A percentile compares a stretch with the other conserved stretches of the same genome.
phyloP scores from a whole-genome alignment of 2,888 invertebrate species.

The Argyra leucocephala region DNA sequence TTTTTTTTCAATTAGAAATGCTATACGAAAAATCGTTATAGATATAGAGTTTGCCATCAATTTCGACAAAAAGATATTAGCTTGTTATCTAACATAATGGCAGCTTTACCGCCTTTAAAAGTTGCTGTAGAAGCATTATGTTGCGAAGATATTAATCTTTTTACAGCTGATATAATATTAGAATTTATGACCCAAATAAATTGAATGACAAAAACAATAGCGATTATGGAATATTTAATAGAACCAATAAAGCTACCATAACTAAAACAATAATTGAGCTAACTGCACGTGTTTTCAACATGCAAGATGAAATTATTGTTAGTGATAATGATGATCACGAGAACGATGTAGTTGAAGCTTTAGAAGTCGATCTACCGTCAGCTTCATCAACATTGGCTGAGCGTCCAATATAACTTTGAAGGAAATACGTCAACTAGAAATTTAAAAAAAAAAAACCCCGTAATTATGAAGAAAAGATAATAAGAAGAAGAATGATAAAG shows the following conservation, averaged over 20 bases:
- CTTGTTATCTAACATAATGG: background rate
- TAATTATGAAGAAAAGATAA: background rate
- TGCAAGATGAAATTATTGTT: background rate
- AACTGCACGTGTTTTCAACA: background rate
- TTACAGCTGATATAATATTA: slow-evolving; percentile 9
- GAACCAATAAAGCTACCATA: slow-evolving; percentile 4
- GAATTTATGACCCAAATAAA: background rate
- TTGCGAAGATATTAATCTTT: slow-evolving; percentile 4
- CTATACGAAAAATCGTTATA: slow-evolving; percentile 5
- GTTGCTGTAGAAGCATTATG: background rate
- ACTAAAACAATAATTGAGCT: too few species aligned
- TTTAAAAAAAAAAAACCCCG: background rate
- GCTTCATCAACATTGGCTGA: too few species aligned
- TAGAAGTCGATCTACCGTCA: too few species aligned
- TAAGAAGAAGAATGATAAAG: too few species aligned
- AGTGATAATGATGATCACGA: slow-evolving; percentile 3
- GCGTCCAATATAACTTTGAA: background rate
- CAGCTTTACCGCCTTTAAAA: background rate
- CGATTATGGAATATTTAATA: background rate
- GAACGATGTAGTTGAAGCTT: background rate
- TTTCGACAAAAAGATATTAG: too few species aligned
- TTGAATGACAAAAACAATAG: background rate
- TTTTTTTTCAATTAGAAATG: background rate
- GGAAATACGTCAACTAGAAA: background rate
- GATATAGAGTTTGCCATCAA: background rate